Conservation (phyloP, 2,797 vertebrate genomes). For the Channallabes apus region DNA sequence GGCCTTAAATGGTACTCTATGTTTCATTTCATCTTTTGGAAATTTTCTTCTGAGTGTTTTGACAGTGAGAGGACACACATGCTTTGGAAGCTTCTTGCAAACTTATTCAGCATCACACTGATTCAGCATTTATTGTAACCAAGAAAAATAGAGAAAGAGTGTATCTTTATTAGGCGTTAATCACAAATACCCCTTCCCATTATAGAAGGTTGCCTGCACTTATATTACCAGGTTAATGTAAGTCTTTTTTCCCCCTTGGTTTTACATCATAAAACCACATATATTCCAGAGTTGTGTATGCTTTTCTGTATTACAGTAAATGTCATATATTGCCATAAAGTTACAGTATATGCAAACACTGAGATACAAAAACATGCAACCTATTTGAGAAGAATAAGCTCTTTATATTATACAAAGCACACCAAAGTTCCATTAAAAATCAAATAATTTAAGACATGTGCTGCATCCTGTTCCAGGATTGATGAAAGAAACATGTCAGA, state of each 20-base stretch:
- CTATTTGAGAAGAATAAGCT: background rate
- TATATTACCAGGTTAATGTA: background rate
- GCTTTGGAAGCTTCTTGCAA: background rate
- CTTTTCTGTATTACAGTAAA: background rate
- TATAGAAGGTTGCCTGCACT: background rate
- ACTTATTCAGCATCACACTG: background rate
- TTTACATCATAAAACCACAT: background rate
- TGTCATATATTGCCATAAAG: background rate
- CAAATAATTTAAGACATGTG: background rate
- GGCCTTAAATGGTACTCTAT: background rate
- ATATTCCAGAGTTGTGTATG: background rate
- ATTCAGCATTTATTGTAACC: background rate
- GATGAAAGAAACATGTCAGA: constrained; percentile 25
- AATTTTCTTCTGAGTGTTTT: background rate
- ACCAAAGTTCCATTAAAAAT: background rate
- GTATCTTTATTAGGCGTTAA: background rate
- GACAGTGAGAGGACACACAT: background rate
- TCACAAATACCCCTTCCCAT: background rate
- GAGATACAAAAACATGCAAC: background rate
- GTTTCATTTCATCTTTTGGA: background rate
- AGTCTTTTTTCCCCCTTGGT: background rate
- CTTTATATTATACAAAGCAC: background rate
- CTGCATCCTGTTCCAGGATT: background rate
- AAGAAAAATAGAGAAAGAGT: background rate
- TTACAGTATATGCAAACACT: background rate